Evolutionary conservation across 2,797 vertebrate genomes (phyloP).

Genomic region (Acridotheres tristis): DNA sequence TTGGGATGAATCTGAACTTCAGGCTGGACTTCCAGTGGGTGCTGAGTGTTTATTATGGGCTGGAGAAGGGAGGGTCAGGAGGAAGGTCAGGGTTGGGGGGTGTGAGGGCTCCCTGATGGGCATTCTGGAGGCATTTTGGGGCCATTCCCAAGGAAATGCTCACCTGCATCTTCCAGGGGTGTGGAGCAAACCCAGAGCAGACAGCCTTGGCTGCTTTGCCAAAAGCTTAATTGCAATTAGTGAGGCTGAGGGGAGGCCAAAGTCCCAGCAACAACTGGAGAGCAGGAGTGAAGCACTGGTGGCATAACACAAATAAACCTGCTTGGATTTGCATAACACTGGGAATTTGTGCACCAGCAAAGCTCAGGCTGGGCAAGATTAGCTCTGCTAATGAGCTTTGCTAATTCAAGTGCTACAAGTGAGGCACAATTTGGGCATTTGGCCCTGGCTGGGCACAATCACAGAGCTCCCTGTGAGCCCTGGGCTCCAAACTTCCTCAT

Average conservation of each 20-base stretch:
- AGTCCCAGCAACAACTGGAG: background rate
- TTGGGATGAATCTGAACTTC: background rate
- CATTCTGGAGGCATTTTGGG: background rate
- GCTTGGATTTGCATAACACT: background rate
- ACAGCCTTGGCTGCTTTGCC: background rate
- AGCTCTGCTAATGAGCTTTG: background rate
- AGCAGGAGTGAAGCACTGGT: background rate
- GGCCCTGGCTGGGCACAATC: background rate
- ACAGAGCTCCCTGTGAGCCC: background rate
- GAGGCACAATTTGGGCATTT: background rate
- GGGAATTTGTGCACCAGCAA: background rate
- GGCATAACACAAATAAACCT: background rate
- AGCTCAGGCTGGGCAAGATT: background rate
- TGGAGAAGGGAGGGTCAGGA: rapidly evolving
- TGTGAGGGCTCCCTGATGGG: background rate
- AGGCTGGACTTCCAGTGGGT: background rate
- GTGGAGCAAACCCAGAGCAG: background rate
- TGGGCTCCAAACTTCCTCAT: background rate
- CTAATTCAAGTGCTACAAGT: background rate
- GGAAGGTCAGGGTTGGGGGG: background rate
- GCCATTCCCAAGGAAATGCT: background rate
- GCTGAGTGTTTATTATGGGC: background rate
- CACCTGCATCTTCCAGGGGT: background rate
- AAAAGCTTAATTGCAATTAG: background rate
- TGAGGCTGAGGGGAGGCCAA: background rate